Percentiles rank a stretch among this genome's conserved stretches.
phyloP scores from a whole-genome alignment of 2,888 invertebrate genomes.

The Noctua janthe region DNA sequence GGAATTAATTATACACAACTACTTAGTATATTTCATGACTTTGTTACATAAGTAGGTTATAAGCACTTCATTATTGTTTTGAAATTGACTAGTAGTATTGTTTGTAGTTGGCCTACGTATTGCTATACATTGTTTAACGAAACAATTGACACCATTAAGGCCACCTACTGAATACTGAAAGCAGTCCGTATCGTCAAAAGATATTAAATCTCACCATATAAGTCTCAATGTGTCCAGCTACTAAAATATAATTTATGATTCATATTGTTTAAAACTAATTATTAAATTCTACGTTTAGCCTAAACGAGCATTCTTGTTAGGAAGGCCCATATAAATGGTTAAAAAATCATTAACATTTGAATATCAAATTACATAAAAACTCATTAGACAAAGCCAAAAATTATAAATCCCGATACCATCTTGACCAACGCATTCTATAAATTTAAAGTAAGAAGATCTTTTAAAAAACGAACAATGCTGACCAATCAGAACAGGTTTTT shows the following conservation, averaged over 20 bases:
- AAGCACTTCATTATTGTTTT: slow-evolving; percentile 62
- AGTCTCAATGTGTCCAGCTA: slow-evolving; percentile 4
- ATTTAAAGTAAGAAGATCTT: slow-evolving; percentile 62
- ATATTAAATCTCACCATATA: slow-evolving; percentile 40
- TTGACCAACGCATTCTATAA: slow-evolving; percentile 73
- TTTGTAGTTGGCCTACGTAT: slow-evolving; percentile 24
- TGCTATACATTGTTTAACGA: slow-evolving; percentile 24
- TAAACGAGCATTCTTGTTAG: slow-evolving; percentile 19
- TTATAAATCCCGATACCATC: slow-evolving; percentile 51
- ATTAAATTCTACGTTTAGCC: slow-evolving; percentile 23
- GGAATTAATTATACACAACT: slow-evolving; percentile 84
- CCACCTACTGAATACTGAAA: slow-evolving; percentile 26
- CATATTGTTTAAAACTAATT: slow-evolving; percentile 38
- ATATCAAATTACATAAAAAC: slow-evolving; percentile 59
- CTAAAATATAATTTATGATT: slow-evolving; percentile 22
- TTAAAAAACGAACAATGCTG: slow-evolving; percentile 62
- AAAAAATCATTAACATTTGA: slow-evolving; percentile 50
- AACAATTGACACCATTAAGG: slow-evolving; percentile 16
- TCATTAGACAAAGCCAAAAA: slow-evolving; percentile 61
- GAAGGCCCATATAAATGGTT: slow-evolving; percentile 37
- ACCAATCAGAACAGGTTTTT: slow-evolving; percentile 59
- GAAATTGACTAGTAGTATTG: slow-evolving; percentile 35
- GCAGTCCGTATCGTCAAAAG: background rate
- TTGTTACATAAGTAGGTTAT: slow-evolving; percentile 74
- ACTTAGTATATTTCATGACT: slow-evolving; percentile 76